A percentile compares a stretch with the other conserved stretches of the same genome.
Conservation (phyloP, 2,888 invertebrate genomes). For the Yponomeuta malinellus region DNA sequence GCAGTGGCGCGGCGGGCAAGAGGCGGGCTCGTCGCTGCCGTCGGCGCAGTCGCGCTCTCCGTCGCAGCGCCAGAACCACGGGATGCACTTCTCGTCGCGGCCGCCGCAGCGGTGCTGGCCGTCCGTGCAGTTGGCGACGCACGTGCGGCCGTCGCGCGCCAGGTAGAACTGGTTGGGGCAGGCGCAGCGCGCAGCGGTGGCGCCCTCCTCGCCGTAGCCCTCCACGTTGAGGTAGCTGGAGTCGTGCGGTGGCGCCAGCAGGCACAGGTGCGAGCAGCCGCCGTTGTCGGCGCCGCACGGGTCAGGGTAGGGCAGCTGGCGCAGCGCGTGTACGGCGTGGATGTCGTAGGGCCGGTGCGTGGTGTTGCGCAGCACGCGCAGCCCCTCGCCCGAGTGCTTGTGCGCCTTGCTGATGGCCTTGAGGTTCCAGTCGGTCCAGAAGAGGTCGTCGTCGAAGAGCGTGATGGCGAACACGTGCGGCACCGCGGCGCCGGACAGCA, state of each 20-base stretch:
- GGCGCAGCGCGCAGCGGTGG: slow-evolving; percentile 87
- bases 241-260: slow-evolving; percentile 88
- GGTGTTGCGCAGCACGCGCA: slow-evolving; percentile 87
- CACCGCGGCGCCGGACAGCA: slow-evolving; percentile 85
- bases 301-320: slow-evolving; percentile 89
- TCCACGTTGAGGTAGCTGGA: slow-evolving; percentile 86
- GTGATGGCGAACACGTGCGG: slow-evolving; percentile 97
- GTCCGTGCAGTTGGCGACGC: slow-evolving; percentile 94
- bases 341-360: slow-evolving; percentile 97
- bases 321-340: slow-evolving; percentile 91
- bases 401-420: slow-evolving; percentile 94
- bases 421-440: slow-evolving; percentile 99
- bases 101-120: slow-evolving; percentile 87
- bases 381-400: slow-evolving; percentile 90
- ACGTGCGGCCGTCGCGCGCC: slow-evolving; percentile 87
- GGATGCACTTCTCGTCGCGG: slow-evolving; percentile 77
- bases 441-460: slow-evolving; percentile 94
- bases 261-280: slow-evolving; percentile 96
- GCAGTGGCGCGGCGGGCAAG: slow-evolving; percentile 90
- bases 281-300: slow-evolving; percentile 96
- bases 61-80: slow-evolving; percentile 82
- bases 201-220: slow-evolving; percentile 86
- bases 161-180: slow-evolving; percentile 97
- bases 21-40: slow-evolving; percentile 90
- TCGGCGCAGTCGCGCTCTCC: slow-evolving; percentile 95